These are phyloP conservation scores for Caenorhabditis angaria DNA, from an alignment of 2,888 invertebrate genomes.

Conservation along the genomic window DNA sequence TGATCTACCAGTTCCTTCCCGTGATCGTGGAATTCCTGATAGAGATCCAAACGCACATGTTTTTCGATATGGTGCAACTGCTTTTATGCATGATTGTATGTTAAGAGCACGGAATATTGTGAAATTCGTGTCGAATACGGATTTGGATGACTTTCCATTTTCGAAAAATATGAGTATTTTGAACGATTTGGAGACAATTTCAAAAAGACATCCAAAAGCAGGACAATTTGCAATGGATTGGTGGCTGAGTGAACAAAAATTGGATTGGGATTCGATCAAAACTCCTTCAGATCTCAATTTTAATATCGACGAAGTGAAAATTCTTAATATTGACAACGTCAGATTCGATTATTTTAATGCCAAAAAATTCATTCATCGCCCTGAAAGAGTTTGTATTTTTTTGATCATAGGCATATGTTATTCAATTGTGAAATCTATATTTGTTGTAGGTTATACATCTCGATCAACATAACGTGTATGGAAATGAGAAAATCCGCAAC, in stretches of 20 bases:
- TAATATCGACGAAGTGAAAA: neutral
- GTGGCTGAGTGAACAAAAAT: constrained; percentile 13
- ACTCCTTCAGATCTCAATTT: constrained; percentile 8
- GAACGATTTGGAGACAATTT: constrained; percentile 5
- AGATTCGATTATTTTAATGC: constrained; percentile 22
- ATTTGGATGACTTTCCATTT: constrained; percentile 30
- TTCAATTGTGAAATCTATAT: constrained; percentile 3
- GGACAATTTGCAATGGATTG: constrained; percentile 20
- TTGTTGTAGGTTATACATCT: constrained; percentile 9
- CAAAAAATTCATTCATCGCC: constrained; percentile 36
- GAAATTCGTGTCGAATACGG: constrained; percentile 29
- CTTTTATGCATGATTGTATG: constrained; percentile 35
- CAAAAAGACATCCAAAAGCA: constrained; percentile 7
- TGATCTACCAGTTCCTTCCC: constrained; percentile 19
- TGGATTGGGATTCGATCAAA: constrained; percentile 14
- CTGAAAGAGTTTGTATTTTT: constrained; percentile 22
- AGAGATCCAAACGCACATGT: constrained; percentile 20
- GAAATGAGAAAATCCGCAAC: constrained; percentile 14
- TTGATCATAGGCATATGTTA: neutral
- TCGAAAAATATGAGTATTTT: constrained; percentile 7
- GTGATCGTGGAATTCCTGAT: constrained; percentile 13
- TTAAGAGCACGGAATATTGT: constrained; percentile 21
- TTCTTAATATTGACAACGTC: neutral
- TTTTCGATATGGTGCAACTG: constrained; percentile 23
- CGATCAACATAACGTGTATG: constrained; percentile 18